phyloP scores from a whole-genome alignment of 2,113 vertebrate genomes.

The Caloenas nicobarica region DNA sequence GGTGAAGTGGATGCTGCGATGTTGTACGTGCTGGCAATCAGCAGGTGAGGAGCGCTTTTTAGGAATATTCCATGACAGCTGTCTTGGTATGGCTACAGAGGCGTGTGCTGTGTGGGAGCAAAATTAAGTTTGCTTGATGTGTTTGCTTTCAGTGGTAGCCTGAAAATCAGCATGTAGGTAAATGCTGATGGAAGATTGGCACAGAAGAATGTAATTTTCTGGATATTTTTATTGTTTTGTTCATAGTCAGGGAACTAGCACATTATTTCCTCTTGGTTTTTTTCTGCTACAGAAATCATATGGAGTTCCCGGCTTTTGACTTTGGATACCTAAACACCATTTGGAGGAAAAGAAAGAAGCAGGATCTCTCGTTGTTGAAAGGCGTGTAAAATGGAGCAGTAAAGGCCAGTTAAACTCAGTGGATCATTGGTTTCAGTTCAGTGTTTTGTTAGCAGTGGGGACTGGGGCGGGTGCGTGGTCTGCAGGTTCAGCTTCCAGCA shows the following conservation, averaged over 20 bases:
- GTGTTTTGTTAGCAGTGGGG: background rate
- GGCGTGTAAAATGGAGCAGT: background rate
- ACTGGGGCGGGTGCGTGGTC: accelerated
- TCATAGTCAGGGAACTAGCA: background rate
- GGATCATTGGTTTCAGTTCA: background rate
- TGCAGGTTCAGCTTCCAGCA: background rate
- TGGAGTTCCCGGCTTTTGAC: accelerated
- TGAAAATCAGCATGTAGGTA: background rate
- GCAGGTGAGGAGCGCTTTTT: background rate
- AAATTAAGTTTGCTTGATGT: background rate
- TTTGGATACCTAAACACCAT: background rate
- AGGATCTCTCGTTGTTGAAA: background rate
- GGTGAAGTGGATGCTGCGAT: background rate
- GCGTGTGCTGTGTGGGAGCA: accelerated
- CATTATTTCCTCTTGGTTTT: background rate
- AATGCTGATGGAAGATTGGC: background rate
- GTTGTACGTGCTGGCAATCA: background rate
- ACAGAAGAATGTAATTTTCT: background rate
- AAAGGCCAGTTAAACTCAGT: accelerated
- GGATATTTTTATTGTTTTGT: background rate
- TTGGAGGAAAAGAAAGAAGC: background rate
- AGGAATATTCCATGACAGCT: accelerated
- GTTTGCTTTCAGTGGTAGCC: background rate
- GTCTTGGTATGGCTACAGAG: accelerated
- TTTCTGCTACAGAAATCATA: accelerated